A percentile compares a stretch with the other conserved stretches of the same genome.
phyloP scores from a whole-genome alignment of 2,113 vertebrate species.

The Pseudois nayaur region DNA sequence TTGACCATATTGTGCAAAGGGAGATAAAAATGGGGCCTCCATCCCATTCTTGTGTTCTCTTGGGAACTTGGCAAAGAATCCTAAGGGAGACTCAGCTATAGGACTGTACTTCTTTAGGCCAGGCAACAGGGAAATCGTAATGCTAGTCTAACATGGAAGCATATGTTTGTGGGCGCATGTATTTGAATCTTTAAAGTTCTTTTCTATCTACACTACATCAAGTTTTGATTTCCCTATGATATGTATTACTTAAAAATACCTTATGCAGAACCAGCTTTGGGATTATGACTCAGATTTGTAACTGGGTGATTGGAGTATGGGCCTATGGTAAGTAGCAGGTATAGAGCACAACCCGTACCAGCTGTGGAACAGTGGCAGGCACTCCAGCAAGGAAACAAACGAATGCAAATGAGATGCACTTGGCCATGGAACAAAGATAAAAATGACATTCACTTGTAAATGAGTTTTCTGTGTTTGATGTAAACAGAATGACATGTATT shows the following conservation, averaged over 20 bases:
- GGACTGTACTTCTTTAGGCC: neutral
- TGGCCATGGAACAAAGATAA: conserved; percentile 78
- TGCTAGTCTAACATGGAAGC: neutral
- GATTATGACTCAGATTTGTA: conserved; percentile 45
- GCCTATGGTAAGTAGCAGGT: conserved; percentile 76
- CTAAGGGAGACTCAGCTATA: neutral
- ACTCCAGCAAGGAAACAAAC: conserved; percentile 82
- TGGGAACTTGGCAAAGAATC: neutral
- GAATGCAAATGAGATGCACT: conserved; percentile 86
- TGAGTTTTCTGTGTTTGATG: conserved; percentile 87
- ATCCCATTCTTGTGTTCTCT: neutral
- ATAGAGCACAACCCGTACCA: conserved; percentile 81
- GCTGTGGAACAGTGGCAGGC: conserved; percentile 82
- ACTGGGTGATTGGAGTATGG: conserved; percentile 45
- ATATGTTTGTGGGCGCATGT: neutral
- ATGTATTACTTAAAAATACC: neutral
- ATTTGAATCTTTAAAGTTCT: neutral
- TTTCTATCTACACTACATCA: neutral
- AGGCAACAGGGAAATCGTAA: neutral
- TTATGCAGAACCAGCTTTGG: conserved; percentile 25
- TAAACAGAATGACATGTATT: conserved; percentile 83
- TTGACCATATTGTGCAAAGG: neutral
- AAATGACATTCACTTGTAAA: conserved; percentile 88
- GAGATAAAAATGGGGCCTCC: neutral
- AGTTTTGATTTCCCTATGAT: conserved; percentile 33